Conservation (phyloP, 2,888 invertebrate species). For the Yponomeuta cagnagella region DNA sequence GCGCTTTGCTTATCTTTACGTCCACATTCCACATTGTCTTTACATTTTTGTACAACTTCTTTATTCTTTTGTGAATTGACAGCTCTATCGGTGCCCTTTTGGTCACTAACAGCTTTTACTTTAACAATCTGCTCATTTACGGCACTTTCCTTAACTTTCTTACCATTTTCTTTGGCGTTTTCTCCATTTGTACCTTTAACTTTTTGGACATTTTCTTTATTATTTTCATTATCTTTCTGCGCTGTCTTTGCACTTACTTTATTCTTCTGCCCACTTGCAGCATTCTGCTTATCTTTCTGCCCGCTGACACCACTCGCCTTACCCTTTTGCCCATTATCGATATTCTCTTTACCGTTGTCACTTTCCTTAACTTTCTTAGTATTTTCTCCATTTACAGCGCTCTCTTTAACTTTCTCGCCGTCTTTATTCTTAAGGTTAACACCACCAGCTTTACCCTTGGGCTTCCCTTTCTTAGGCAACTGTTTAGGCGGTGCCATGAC, state of each 20-base stretch:
- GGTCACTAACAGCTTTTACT: constrained; percentile 11
- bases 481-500: constrained; percentile 16
- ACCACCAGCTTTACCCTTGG: background rate
- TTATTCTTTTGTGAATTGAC: background rate
- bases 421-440: background rate
- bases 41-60: background rate
- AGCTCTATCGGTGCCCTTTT: background rate
- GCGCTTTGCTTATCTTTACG: constrained; percentile 3
- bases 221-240: constrained; percentile 11
- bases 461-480: constrained; percentile 8
- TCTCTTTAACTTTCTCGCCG: constrained; percentile 19
- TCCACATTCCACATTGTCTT: background rate
- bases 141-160: background rate
- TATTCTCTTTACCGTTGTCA: constrained; percentile 20
- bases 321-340: constrained; percentile 6
- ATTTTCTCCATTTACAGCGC: background rate
- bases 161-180: constrained; percentile 17
- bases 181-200: background rate
- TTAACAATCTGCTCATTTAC: background rate
- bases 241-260: constrained; percentile 18
- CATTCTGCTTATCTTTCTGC: background rate
- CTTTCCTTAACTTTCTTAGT: background rate
- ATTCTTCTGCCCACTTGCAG: constrained; percentile 15
- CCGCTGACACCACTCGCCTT: background rate
- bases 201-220: background rate